Percentiles rank a stretch among this genome's conserved stretches.
phyloP scores from a whole-genome alignment of 2,888 invertebrate genomes.

The Tolmerus cingulatus region DNA sequence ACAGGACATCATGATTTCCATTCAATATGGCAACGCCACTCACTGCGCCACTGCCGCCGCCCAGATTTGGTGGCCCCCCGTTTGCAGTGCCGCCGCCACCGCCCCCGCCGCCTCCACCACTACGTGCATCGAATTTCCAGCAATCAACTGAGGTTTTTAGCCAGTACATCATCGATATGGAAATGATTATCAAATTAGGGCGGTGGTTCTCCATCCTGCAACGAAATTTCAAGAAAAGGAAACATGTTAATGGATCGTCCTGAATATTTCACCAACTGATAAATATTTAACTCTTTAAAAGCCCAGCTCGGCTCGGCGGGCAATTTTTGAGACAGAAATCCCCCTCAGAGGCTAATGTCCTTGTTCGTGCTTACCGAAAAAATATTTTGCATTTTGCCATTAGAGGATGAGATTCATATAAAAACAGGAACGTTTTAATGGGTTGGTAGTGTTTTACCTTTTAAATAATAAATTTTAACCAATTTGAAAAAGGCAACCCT shows the following conservation, averaged over 20 bases:
- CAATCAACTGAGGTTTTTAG: conserved; percentile 59
- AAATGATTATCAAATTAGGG: conserved; percentile 58
- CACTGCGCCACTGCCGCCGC: conserved; percentile 16
- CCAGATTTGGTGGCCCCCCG: conserved; percentile 34
- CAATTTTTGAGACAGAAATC: not conserved
- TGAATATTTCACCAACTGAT: not conserved
- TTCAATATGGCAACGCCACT: conserved; percentile 57
- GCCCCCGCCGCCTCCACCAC: conserved; percentile 53
- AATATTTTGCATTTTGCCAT: not conserved
- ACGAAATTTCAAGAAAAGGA: conserved; percentile 40
- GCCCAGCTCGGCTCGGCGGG: not conserved
- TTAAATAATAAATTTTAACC: not conserved
- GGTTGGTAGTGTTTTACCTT: not conserved
- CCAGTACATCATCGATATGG: conserved; percentile 61
- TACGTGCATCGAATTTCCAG: conserved; percentile 61
- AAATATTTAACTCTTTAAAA: not conserved
- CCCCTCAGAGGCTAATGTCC: not conserved
- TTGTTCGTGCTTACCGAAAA: not conserved
- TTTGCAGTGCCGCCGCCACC: conserved; percentile 48
- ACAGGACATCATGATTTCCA: conserved; percentile 61
- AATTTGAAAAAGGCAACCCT: not conserved
- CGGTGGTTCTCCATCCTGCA: conserved; percentile 56
- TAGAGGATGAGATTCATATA: not conserved
- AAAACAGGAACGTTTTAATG: not conserved
- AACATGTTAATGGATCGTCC: conserved; percentile 15